Evolutionary conservation across 2,888 invertebrate species (phyloP), one percentile per base, ranked within the genome.

Genomic region (Cheilosia urbana): DNA sequence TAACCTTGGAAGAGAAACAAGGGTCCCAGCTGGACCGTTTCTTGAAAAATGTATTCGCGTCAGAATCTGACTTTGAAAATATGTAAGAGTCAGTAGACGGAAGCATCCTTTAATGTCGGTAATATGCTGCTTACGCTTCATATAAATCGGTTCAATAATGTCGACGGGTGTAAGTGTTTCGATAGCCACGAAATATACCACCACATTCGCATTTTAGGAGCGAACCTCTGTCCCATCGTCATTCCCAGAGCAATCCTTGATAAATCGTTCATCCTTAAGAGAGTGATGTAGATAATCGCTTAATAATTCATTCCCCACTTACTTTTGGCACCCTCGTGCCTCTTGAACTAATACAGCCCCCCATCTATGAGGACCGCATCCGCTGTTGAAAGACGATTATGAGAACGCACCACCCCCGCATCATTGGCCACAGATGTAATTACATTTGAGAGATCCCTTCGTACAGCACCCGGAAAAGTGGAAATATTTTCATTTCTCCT

Each of bases 391-490:
- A 58, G 68, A 72, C 62, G 80, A 75, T 80, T 75, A 72, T 68
- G 66, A 65, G 71, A 71, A 66, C 15, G 5, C 7, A 24, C 66
- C 58, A 53, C 55, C 45, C 72, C 53, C 13, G 65, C 55, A 65
- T 30, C 66, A 55, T 55, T 47, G 47, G 66, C 51, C 47, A 17
- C 45, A 60, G 66, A 60, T 62, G 69, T 72, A 80, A 76, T 71
- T 77, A 72, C 65, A 72, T 19, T 19, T 17, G 45, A 37, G 37
- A 55, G 62, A 34, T 7, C 15, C 11, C n/a, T 13, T 11, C 37
- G 13, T 1, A 37, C 13, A 45, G 37, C 63, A 76, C 58, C 65
- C n/a, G 63, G 60, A 58, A 76, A 19, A 58, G 69, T 63, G 13
- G n/a, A 65, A 65, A 42, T 71, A 60, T 72, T 82, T 76, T 72